Conservation (phyloP, 1,140 invertebrate genomes). For the Agrypnia vestita region DNA sequence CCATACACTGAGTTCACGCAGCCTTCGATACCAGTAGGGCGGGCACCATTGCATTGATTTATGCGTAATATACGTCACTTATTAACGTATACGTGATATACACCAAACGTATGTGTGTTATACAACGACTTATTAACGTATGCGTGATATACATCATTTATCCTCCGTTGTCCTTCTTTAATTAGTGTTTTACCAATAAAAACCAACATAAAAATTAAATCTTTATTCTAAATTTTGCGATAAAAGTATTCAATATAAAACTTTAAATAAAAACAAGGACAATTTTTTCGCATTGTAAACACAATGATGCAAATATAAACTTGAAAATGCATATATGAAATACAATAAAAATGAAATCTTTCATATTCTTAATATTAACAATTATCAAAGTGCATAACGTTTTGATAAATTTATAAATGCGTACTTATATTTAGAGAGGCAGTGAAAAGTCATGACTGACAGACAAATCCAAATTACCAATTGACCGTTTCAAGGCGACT, state of each 20-base stretch:
- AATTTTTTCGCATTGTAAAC: slow-evolving; percentile 4
- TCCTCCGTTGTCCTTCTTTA: too few species aligned
- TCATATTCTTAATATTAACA: slow-evolving; percentile 30
- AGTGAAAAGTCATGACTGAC: neutral
- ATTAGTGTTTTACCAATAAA: slow-evolving; percentile 9
- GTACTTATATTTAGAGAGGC: slow-evolving; percentile 25
- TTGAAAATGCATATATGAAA: slow-evolving; percentile 24
- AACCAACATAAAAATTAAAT: slow-evolving; percentile 25
- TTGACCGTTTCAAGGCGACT: neutral
- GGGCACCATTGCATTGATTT: too few species aligned
- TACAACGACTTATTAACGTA: too few species aligned
- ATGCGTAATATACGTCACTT: too few species aligned
- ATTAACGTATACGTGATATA: too few species aligned
- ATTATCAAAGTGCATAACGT: slow-evolving; percentile 25
- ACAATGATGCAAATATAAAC: slow-evolving; percentile 16
- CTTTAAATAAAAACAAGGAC: slow-evolving; percentile 28
- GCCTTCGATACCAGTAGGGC: too few species aligned
- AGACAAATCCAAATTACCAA: neutral
- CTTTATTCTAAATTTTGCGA: slow-evolving; percentile 38
- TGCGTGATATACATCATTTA: too few species aligned
- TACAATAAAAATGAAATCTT: slow-evolving; percentile 26
- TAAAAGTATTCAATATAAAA: slow-evolving; percentile 14
- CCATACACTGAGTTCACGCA: too few species aligned
- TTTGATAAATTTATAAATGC: slow-evolving; percentile 30
- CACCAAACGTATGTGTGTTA: too few species aligned